phyloP scores from a whole-genome alignment of 1,140 invertebrate species.

The Heliconius nattereri region DNA sequence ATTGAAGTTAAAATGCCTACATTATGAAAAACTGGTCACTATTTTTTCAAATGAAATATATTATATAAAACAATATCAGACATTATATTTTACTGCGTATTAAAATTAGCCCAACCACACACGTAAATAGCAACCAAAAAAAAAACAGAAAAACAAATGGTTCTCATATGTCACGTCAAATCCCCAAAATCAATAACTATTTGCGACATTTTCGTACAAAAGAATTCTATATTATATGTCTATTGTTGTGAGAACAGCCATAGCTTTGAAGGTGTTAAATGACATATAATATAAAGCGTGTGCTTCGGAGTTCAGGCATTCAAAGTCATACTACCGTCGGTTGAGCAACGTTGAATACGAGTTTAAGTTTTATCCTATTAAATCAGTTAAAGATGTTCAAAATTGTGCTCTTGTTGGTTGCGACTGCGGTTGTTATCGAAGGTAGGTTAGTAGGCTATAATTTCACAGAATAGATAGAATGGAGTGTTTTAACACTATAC shows the following conservation, averaged over 20 bases:
- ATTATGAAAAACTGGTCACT: too few relatives aligned
- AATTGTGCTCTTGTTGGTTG: conserved; percentile 37
- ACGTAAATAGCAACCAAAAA: background rate
- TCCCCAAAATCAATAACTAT: conserved; percentile 19
- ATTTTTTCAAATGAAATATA: too few relatives aligned
- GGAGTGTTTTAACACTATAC: too few relatives aligned
- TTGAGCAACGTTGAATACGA: conserved; percentile 16
- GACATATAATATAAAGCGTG: conserved; percentile 29
- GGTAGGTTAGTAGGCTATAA: conserved; percentile 35
- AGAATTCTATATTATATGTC: conserved; percentile 22
- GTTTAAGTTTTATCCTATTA: conserved; percentile 20
- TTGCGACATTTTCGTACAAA: conserved; percentile 25
- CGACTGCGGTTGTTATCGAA: conserved; percentile 42
- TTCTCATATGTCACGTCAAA: background rate
- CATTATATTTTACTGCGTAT: background rate
- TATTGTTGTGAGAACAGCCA: conserved; percentile 24
- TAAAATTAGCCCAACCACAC: background rate
- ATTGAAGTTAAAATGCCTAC: too few relatives aligned
- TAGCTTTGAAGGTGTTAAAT: conserved; percentile 16
- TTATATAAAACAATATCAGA: too few relatives aligned
- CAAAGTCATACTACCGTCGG: conserved; percentile 20
- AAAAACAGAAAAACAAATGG: background rate
- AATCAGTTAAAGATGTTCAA: conserved; percentile 41
- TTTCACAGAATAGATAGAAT: background rate
- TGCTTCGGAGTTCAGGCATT: conserved; percentile 10